These are phyloP conservation scores for Toxotes jaculatrix DNA, from an alignment of 2,113 vertebrate genomes.

Conservation along the genomic window DNA sequence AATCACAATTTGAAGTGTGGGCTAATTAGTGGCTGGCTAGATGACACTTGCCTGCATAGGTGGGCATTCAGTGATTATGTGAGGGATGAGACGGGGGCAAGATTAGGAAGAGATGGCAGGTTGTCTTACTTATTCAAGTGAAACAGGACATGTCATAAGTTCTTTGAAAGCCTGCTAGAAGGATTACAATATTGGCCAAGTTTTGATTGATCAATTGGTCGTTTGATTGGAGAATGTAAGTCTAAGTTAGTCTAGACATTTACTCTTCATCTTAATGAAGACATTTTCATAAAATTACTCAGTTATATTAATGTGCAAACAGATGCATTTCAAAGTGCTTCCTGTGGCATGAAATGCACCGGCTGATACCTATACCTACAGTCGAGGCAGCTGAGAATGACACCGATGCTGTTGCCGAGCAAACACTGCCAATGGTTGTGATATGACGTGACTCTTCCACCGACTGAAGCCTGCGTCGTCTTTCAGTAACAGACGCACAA, in stretches of 20 bases:
- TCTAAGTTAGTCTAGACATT: no score
- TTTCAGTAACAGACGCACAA: conserved; percentile 41
- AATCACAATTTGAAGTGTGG: background rate
- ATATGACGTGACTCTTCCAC: conserved; percentile 24
- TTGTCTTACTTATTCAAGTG: conserved; percentile 11
- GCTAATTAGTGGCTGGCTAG: conserved; percentile 38
- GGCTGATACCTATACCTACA: conserved; percentile 7
- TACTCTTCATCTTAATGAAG: no score
- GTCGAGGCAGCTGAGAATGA: background rate
- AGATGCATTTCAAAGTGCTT: background rate
- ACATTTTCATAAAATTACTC: background rate
- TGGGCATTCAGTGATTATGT: conserved; percentile 12
- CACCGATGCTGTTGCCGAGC: conserved; percentile 1
- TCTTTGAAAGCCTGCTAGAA: background rate
- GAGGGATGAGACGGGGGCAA: background rate
- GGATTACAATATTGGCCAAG: background rate
- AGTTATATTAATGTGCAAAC: background rate
- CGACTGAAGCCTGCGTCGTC: conserved; percentile 20
- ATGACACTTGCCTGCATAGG: conserved; percentile 23
- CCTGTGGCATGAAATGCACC: background rate
- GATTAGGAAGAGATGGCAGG: conserved; percentile 4
- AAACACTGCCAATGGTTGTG: conserved; percentile 4
- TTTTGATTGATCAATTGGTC: no score
- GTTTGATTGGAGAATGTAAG: no score
- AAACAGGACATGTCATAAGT: conserved; percentile 7